Conservation (phyloP, 2,888 invertebrate species). For the Gerris lacustris region DNA sequence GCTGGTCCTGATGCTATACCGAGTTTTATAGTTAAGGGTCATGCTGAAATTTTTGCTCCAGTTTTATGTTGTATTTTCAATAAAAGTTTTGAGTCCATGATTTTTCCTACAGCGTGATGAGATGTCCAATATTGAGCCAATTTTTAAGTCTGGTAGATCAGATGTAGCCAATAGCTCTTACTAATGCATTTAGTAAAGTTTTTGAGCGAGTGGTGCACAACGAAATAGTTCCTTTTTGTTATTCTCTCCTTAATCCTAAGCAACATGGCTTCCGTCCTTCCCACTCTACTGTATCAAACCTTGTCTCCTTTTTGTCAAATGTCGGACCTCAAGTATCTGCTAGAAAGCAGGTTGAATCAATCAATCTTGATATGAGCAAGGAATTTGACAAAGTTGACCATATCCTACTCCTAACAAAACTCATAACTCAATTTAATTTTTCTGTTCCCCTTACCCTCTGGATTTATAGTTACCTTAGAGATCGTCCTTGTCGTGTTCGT, state of each 20-base stretch:
- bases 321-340: background rate
- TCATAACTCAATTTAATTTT: background rate
- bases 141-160: background rate
- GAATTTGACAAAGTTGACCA: background rate
- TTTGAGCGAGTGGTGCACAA: background rate
- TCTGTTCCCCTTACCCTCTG: background rate
- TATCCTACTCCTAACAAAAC: background rate
- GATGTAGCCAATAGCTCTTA: background rate
- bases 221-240: background rate
- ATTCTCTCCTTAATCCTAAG: background rate
- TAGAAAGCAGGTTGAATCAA: background rate
- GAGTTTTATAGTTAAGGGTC: background rate
- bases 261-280: background rate
- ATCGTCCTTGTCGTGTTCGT: background rate
- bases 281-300: background rate
- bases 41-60: background rate
- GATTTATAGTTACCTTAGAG: background rate
- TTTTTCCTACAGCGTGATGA: background rate
- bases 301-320: background rate
- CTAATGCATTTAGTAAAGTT: background rate
- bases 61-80: background rate
- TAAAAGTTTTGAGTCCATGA: background rate
- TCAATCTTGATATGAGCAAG: background rate
- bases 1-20: background rate
- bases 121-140: background rate